Evolutionary conservation across 2,888 invertebrate genomes (phyloP).

Genomic region (Diploptera punctata): DNA sequence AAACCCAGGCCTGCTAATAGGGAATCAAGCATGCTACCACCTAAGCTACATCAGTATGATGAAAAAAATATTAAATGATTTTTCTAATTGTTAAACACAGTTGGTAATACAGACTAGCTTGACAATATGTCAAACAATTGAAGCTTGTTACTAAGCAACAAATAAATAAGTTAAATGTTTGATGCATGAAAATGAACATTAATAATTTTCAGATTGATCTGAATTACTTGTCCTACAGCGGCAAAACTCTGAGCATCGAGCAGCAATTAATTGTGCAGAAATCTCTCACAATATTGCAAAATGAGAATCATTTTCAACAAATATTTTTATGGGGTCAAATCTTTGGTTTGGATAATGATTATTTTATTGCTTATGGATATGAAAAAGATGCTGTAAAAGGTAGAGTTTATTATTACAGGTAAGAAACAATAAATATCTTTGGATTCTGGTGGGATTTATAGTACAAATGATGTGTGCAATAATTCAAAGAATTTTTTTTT

Average conservation of each 20-base stretch:
- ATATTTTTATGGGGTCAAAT: conserved; percentile 90
- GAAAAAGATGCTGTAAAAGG: conserved; percentile 73
- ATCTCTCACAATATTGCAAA: conserved; percentile 78
- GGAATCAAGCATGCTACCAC: too few species aligned
- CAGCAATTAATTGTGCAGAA: conserved; percentile 54
- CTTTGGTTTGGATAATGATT: conserved; percentile 76
- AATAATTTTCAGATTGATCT: not conserved
- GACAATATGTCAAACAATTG: too few species aligned
- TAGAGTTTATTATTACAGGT: conserved; percentile 80
- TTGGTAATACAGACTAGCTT: not conserved
- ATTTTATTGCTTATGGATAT: conserved; percentile 84
- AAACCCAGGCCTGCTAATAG: too few species aligned
- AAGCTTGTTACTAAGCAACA: too few species aligned
- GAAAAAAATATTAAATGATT: too few species aligned
- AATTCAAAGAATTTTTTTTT: too few species aligned
- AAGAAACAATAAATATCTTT: too few species aligned
- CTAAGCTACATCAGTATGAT: too few species aligned
- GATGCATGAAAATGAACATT: conserved; percentile 19
- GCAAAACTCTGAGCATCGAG: conserved; percentile 29
- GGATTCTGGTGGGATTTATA: too few species aligned
- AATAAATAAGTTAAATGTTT: too few species aligned
- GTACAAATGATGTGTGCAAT: too few species aligned
- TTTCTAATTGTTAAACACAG: not conserved
- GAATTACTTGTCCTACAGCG: conserved; percentile 24
- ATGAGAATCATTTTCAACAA: conserved; percentile 82